phyloP scores from a whole-genome alignment of 2,888 invertebrate genomes.

The Drosophila tanythrix region DNA sequence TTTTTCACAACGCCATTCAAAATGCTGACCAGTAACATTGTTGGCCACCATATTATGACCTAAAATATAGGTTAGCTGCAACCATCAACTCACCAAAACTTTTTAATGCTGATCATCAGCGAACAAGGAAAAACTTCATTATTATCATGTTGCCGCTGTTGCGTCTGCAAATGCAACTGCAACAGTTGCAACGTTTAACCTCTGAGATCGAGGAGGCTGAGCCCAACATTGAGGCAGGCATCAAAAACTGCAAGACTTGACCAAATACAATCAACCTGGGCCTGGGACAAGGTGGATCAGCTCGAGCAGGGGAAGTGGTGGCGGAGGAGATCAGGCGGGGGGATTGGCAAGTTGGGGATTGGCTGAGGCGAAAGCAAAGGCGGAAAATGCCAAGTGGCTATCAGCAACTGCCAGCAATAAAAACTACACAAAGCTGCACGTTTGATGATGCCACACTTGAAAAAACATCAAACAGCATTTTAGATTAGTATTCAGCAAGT shows the following conservation, averaged over 20 bases:
- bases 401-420: conserved; percentile 22
- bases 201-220: conserved; percentile 63
- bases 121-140: conserved; percentile 40
- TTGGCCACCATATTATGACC: conserved; percentile 57
- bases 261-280: conserved; percentile 46
- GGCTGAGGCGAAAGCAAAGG: conserved; percentile 13
- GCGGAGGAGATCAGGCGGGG: not conserved
- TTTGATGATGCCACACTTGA: conserved; percentile 11
- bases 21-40: conserved; percentile 50
- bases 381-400: conserved; percentile 38
- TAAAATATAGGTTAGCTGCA: conserved; percentile 80
- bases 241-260: conserved; percentile 52
- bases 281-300: conserved; percentile 17
- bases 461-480: not conserved
- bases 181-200: conserved; percentile 70
- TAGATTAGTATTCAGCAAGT: not conserved
- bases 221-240: conserved; percentile 32
- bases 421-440: conserved; percentile 16
- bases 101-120: conserved; percentile 33
- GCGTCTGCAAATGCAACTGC: conserved; percentile 15
- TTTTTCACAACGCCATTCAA: conserved; percentile 81
- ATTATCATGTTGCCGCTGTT: conserved; percentile 44
- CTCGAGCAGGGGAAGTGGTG: not conserved
- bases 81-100: conserved; percentile 19
- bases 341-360: conserved; percentile 18